Evolutionary conservation across 2,113 vertebrate species (phyloP).

Genomic region (Otus sunia): DNA sequence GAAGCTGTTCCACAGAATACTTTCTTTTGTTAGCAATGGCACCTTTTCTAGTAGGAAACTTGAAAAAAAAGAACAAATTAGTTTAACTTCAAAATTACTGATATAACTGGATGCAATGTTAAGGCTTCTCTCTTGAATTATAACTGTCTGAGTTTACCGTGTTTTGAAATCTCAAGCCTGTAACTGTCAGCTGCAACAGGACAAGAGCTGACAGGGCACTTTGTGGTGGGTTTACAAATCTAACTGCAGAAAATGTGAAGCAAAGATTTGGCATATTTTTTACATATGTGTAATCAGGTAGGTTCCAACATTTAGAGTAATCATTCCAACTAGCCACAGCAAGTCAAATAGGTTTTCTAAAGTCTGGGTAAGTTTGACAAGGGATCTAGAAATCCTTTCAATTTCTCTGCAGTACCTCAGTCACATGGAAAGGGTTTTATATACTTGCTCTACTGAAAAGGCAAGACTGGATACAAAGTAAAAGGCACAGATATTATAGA

Average conservation of each 20-base stretch:
- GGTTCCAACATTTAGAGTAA: background rate
- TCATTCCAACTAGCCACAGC: background rate
- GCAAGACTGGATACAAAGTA: constrained; percentile 28
- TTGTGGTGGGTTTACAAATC: background rate
- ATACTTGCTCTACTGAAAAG: background rate
- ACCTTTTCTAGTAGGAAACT: background rate
- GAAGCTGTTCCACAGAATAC: background rate
- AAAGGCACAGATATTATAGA: background rate
- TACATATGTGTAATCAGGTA: background rate
- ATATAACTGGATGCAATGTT: background rate
- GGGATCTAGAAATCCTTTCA: background rate
- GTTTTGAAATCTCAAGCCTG: background rate
- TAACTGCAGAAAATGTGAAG: background rate
- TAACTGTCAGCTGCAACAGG: background rate
- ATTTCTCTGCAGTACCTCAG: background rate
- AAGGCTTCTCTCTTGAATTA: background rate
- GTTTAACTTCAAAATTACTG: background rate
- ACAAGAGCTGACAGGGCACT: background rate
- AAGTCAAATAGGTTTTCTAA: background rate
- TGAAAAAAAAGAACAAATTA: background rate
- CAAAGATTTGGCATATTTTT: background rate
- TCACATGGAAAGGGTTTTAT: background rate
- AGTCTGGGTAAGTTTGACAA: background rate
- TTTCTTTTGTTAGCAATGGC: background rate
- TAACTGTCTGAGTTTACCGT: background rate